Conservation (phyloP, 2,113 vertebrate genomes). For the Platanista minor region DNA sequence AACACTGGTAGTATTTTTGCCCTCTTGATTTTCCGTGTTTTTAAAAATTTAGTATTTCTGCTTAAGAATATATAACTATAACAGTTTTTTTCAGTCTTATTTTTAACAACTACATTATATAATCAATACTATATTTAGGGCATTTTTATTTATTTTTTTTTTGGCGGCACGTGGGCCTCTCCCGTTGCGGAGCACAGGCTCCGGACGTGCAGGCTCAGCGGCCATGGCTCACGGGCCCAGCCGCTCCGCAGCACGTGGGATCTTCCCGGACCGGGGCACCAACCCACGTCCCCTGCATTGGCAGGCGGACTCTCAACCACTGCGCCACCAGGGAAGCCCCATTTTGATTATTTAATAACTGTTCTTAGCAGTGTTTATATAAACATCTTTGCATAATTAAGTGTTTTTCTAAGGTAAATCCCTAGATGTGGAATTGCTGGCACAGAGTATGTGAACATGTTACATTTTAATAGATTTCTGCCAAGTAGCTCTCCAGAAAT, state of each 20-base stretch:
- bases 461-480: not conserved
- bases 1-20: not conserved
- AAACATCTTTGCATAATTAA: not conserved
- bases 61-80: not conserved
- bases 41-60: not conserved
- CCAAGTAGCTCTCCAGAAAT: not conserved
- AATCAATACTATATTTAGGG: not conserved
- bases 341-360: not conserved
- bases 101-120: slow-evolving; percentile 1
- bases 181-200: too few relatives aligned
- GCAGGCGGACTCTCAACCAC: too few relatives aligned
- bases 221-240: too few relatives aligned
- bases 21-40: not conserved
- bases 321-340: too few relatives aligned
- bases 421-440: not conserved
- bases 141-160: too few relatives aligned
- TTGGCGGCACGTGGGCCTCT: too few relatives aligned
- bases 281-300: too few relatives aligned
- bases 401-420: not conserved
- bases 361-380: not conserved
- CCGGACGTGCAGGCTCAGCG: too few relatives aligned
- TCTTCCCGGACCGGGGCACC: too few relatives aligned
- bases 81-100: not conserved
- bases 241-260: too few relatives aligned
- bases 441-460: not conserved